Base-by-base conservation (phyloP, 2,888 invertebrate species). In the Rhopalosiphum nymphaeae region DNA sequence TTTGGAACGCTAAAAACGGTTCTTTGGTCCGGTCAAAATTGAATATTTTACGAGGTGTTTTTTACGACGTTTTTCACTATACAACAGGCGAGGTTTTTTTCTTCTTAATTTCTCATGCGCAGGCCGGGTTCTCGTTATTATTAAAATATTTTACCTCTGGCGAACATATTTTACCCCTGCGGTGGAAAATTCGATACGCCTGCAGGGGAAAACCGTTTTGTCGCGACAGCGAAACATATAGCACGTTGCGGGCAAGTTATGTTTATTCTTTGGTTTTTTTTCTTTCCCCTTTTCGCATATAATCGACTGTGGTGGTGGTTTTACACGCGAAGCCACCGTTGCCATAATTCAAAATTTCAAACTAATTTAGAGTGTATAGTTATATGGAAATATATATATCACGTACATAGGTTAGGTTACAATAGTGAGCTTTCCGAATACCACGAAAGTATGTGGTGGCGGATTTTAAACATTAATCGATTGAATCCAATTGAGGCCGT, bases 161-260 rank as follows among this genome's bases (percentile, higher is more conserved):
- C 9, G 78, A 78, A 78, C 21, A 78, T 78, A 61, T 86, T 94
- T 94, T 85, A 86, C 94, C 94, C 94, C 85, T 67, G 53, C 26
- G 9, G 78, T 78, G 86, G 94, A 94, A 94, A 90, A 94, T 94
- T 91, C 86, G 94, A 94, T 94, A 94, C 87, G 85, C 89, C 93
- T 56, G 91, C 53, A 90, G 91, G 86, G 86, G 61, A 87, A 91
- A 91, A 94, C 94, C 94, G 94, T 94, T 94, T 94, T 94, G 94
- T 94, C 91, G 90, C 91, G 90, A 94, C 91, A 42, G 10, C 93
- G 89, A 89, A 89, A 84, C 42, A 91, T 42, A 44, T 42, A 44
- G 57, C 88, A 49, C 49, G 42, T 91, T 91, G 78, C 78, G 36
- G 36, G 36, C 78, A 78, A 78, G 78, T 78, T 36, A 78, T 78